These are phyloP conservation scores for Rhadinocentrus ornatus DNA, from an alignment of 2,797 vertebrate genomes.

Conservation along the genomic window DNA sequence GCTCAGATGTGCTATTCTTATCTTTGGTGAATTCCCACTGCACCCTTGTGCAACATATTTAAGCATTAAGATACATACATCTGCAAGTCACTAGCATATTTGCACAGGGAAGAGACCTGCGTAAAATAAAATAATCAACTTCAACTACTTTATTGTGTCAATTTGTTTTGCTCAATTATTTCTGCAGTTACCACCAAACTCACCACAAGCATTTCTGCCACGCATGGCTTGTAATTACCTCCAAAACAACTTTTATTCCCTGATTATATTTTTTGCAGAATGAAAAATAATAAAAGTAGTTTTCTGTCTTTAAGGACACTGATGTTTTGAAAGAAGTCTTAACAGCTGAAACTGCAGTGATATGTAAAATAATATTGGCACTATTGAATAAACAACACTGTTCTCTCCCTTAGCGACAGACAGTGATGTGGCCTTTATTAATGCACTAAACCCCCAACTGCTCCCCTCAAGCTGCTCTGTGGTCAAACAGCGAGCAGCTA, in stretches of 20 bases:
- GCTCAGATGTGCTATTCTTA: background rate
- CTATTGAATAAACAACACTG: slow-evolving; percentile 40
- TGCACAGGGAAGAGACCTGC: background rate
- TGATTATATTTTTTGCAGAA: slow-evolving; percentile 10
- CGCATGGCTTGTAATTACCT: background rate
- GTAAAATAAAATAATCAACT: background rate
- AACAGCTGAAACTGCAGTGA: slow-evolving; percentile 17
- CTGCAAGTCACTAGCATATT: background rate
- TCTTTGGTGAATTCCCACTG: background rate
- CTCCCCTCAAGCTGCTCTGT: slow-evolving; percentile 41
- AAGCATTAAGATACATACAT: background rate
- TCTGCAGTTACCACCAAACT: no score
- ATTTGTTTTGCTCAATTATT: background rate
- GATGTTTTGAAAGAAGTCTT: slow-evolving; percentile 4
- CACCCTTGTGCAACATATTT: background rate
- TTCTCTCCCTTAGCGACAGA: slow-evolving; percentile 31
- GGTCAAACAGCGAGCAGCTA: slow-evolving; percentile 41
- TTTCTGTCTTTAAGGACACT: background rate
- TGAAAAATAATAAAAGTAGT: background rate
- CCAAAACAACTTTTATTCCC: slow-evolving; percentile 3
- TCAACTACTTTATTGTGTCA: slow-evolving; percentile 1
- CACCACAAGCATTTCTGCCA: background rate
- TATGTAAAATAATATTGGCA: slow-evolving; percentile 20
- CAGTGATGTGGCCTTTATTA: slow-evolving; percentile 68
- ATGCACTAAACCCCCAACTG: slow-evolving; percentile 41